Evolutionary conservation across 1,140 invertebrate species (phyloP).

Genomic region (Laodelphax striatellus): DNA sequence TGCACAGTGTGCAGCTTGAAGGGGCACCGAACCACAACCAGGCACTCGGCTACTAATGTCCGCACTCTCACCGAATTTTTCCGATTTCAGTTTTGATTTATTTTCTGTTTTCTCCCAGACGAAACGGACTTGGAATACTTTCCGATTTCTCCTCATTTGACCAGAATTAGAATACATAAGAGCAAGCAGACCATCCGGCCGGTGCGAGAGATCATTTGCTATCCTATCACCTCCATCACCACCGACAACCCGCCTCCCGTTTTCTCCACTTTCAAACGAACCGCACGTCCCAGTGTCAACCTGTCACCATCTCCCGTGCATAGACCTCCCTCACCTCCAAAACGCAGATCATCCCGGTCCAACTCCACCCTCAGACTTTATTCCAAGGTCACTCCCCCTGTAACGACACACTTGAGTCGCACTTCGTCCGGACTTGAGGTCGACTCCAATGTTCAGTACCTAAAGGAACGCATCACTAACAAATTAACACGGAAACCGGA

Average conservation of each 20-base stretch:
- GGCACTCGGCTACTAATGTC: too few species aligned
- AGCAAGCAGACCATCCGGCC: constrained; percentile 28
- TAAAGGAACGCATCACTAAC: constrained; percentile 14
- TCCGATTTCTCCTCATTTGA: constrained; percentile 64
- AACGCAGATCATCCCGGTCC: constrained; percentile 57
- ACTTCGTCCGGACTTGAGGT: constrained; percentile 17
- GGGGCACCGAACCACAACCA: too few species aligned
- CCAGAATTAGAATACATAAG: constrained; percentile 63
- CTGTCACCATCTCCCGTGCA: constrained; percentile 20
- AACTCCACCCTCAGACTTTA: constrained; percentile 54
- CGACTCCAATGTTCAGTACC: constrained; percentile 19
- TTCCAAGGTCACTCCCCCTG: constrained; percentile 31
- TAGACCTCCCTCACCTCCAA: constrained; percentile 47
- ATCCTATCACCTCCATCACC: constrained; percentile 38
- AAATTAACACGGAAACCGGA: constrained; percentile 8
- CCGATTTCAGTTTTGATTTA: not conserved
- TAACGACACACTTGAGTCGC: constrained; percentile 22
- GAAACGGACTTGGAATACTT: constrained; percentile 61
- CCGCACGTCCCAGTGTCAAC: constrained; percentile 36
- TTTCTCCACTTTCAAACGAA: constrained; percentile 38
- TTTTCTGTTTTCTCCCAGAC: constrained; percentile 18
- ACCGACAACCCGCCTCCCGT: constrained; percentile 25
- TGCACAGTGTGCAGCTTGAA: too few species aligned
- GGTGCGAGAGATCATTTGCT: constrained; percentile 40
- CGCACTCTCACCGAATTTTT: too few species aligned